Evolutionary conservation across 1,140 invertebrate species (phyloP).

Genomic region (Drosophila lini): DNA sequence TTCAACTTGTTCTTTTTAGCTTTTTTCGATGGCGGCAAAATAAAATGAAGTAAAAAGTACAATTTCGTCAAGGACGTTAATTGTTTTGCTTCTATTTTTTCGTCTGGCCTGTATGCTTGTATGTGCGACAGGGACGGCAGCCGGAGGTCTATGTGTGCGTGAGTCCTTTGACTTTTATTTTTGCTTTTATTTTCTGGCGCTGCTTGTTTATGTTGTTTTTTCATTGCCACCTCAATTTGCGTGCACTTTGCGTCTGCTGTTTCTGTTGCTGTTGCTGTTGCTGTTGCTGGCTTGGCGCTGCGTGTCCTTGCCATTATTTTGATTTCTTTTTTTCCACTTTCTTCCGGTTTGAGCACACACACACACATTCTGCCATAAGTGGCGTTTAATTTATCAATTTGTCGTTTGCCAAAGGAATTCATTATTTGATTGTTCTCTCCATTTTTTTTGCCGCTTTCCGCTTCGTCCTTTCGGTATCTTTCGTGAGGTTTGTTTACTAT

Average conservation of each 20-base stretch:
- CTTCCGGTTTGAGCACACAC: constrained; percentile 20
- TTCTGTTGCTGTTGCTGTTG: constrained; percentile 18
- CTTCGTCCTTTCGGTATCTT: constrained; percentile 5
- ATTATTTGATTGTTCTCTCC: constrained; percentile 63
- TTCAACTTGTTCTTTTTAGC: constrained; percentile 69
- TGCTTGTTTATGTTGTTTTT: constrained; percentile 73
- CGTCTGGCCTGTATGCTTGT: constrained; percentile 40
- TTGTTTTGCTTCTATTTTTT: constrained; percentile 83
- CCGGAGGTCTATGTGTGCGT: constrained; percentile 24
- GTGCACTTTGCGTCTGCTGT: constrained; percentile 64
- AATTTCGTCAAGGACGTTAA: constrained; percentile 82
- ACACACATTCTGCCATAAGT: constrained; percentile 55
- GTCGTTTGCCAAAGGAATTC: constrained; percentile 78
- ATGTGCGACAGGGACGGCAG: constrained; percentile 9
- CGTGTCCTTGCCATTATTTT: constrained; percentile 76
- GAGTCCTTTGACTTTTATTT: constrained; percentile 79
- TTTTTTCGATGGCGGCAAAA: constrained; percentile 63
- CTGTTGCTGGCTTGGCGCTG: constrained; percentile 36
- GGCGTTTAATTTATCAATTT: constrained; percentile 83
- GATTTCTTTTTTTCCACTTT: constrained; percentile 65
- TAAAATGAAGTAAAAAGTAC: constrained; percentile 69
- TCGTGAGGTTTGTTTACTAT: constrained; percentile 49
- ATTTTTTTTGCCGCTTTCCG: constrained; percentile 9
- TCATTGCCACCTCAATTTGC: constrained; percentile 74
- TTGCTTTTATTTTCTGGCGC: constrained; percentile 46